phyloP scores from a whole-genome alignment of 2,113 vertebrate genomes.

The Sarotherodon lohbergeri region DNA sequence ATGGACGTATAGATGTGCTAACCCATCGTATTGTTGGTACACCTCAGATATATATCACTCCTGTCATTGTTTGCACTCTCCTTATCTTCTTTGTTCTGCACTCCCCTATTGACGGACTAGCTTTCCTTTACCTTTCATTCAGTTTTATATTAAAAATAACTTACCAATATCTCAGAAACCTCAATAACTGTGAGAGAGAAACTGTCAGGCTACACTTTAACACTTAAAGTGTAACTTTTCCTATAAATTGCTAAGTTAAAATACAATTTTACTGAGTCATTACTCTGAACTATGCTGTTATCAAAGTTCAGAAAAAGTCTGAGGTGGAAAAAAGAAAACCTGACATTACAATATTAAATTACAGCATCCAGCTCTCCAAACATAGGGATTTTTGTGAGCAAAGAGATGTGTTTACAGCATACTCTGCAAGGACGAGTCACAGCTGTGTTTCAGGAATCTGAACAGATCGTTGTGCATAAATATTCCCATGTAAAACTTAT shows the following conservation, averaged over 20 bases:
- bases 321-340: neutral
- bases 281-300: neutral
- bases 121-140: neutral
- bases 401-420: neutral
- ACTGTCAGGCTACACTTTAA: neutral
- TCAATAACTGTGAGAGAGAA: neutral
- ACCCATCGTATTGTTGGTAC: neutral
- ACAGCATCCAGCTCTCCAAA: neutral
- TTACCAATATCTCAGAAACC: neutral
- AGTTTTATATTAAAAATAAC: neutral
- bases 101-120: neutral
- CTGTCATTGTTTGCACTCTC: neutral
- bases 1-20: neutral
- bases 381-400: neutral
- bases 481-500: neutral
- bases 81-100: neutral
- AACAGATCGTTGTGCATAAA: neutral
- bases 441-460: neutral
- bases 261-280: neutral
- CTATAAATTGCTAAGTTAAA: fast-evolving
- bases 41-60: neutral
- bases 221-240: neutral
- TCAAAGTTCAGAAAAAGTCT: neutral
- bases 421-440: neutral
- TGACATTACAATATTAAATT: neutral